Base-by-base conservation (phyloP, 2,113 vertebrate species). In the Leiothrix lutea region DNA sequence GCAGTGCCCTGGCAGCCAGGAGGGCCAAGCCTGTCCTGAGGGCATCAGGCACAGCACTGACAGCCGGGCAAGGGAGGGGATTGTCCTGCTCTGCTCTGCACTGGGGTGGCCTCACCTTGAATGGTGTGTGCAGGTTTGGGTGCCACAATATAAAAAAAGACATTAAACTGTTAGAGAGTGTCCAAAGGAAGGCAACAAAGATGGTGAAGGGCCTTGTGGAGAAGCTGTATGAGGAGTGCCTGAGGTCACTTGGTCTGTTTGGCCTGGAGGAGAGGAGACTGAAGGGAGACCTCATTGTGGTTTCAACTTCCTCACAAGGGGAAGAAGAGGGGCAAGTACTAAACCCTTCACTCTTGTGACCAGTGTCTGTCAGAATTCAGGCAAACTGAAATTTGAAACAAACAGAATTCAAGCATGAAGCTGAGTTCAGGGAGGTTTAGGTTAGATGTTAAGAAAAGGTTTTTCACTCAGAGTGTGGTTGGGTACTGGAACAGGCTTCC, bases 31-130 rank as follows among this genome's bases (percentile, higher is more conserved):
- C 0, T 58, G 61, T 44, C 53, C 44, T 26, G 36, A 13, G 14
- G 0, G 3, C 36, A 58, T 67, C 83, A 58, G 62, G 36, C 25
- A 31, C 36, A 50, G 44, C 61, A 36, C 14, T 0, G 0, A 4
- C 82, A 66, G 61, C 51, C 0, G 0, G 82, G 31, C 51, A 75
- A 66, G 51, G 60, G 35, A 85, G 61, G 44, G 44, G 21, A 75
- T 42, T 66, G 51, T 66, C 51, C 51, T 0, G 1, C 61, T 85
- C 42, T 66, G 44, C n/a, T n/a, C n/a, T n/a, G n/a, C n/a, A n/a
- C n/a, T n/a, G n/a, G n/a, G 35, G 13, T 0, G 0, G 13, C 51
- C 51, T 50, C 61, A 25, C 24, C 16, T 86, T 2, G 5, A 35
- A 5, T 35, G 1, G 1, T 31, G 16, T 3, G 31, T 3, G 61